Evolutionary conservation across 2,888 invertebrate genomes (phyloP).

Genomic region (Drosophila rellima): DNA sequence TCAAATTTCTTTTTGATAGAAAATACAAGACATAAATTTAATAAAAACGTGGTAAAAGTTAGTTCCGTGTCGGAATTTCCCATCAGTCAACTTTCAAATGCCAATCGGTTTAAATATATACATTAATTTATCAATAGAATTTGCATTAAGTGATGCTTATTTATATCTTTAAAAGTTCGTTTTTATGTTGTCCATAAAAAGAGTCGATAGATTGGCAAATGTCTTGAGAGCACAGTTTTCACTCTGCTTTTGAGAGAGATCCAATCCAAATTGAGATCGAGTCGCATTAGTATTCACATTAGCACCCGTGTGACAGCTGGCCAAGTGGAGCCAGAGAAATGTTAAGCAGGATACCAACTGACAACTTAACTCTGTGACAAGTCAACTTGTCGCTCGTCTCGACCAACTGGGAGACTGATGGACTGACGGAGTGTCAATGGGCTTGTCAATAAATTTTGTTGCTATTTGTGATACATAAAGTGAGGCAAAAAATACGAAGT

Average conservation of each 20-base stretch:
- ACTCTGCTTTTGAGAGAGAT: neutral
- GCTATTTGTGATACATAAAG: slow-evolving; percentile 29
- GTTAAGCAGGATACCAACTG: slow-evolving; percentile 69
- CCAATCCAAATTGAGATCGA: neutral
- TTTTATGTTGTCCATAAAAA: neutral
- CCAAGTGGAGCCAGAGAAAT: slow-evolving; percentile 37
- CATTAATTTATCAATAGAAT: neutral
- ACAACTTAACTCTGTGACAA: slow-evolving; percentile 66
- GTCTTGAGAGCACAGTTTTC: neutral
- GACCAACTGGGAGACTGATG: slow-evolving; percentile 32
- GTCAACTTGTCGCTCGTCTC: slow-evolving; percentile 55
- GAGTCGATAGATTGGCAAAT: slow-evolving; percentile 7
- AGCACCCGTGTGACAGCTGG: slow-evolving; percentile 64
- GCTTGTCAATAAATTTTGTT: slow-evolving; percentile 74
- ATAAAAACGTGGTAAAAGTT: neutral
- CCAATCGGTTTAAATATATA: neutral
- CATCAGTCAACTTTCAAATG: slow-evolving; percentile 7
- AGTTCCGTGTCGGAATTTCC: neutral
- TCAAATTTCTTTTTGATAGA: neutral
- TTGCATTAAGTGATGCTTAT: neutral
- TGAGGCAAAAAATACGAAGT: slow-evolving; percentile 38
- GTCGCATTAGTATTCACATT: slow-evolving; percentile 60
- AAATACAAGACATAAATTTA: neutral
- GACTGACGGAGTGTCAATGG: slow-evolving; percentile 63
- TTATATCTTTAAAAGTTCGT: neutral